A percentile compares a stretch with the other conserved stretches of the same genome.
Evolutionary conservation across 1,140 invertebrate genomes (phyloP).

Genomic region (Reticulitermes speratus): DNA sequence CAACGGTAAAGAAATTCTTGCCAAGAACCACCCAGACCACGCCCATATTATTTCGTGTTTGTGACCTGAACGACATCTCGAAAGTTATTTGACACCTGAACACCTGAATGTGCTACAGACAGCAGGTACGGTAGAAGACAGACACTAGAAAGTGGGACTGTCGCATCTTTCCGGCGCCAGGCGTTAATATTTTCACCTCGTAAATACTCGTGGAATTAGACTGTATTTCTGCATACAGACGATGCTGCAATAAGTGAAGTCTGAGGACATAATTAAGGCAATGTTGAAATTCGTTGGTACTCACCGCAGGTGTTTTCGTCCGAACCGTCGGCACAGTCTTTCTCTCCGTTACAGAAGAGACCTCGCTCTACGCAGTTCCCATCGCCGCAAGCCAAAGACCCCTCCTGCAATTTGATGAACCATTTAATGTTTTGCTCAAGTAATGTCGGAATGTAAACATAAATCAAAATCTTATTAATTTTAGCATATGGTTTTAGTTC

Average conservation of each 20-base stretch:
- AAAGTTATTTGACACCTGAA: background rate
- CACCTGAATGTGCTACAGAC: background rate
- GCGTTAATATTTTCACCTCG: no score
- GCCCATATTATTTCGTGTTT: background rate
- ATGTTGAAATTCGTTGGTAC: constrained; percentile 38
- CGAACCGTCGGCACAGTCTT: constrained; percentile 85
- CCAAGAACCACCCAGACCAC: constrained; percentile 1
- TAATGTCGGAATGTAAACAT: no score
- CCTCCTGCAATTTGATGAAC: constrained; percentile 57
- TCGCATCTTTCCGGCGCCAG: background rate
- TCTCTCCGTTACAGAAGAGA: constrained; percentile 91
- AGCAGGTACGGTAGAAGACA: constrained; percentile 38
- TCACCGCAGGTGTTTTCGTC: constrained; percentile 91
- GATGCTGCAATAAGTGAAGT: no score
- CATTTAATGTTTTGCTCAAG: background rate
- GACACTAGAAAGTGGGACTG: background rate
- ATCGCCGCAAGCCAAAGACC: constrained; percentile 83
- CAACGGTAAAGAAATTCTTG: background rate
- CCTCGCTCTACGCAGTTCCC: constrained; percentile 83
- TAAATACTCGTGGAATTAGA: no score
- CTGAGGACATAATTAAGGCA: no score
- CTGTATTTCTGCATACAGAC: no score
- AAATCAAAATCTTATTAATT: no score
- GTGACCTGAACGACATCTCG: background rate
- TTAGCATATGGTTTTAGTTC: no score